Conservation (phyloP, 2,113 vertebrate genomes). For the Nycticebus coucang region DNA sequence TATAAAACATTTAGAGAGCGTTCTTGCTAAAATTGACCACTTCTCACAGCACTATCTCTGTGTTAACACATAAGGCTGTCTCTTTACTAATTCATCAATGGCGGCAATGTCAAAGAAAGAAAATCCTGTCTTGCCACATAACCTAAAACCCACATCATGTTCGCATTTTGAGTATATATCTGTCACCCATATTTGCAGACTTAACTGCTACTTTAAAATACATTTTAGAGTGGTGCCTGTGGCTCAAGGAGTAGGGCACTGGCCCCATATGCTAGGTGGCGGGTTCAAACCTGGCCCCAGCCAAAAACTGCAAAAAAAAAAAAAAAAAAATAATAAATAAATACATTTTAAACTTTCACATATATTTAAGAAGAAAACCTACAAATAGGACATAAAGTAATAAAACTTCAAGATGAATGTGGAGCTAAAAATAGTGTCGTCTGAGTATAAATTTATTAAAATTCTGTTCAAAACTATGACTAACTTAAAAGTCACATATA, state of each 20-base stretch:
- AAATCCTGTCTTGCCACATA: neutral
- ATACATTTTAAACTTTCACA: neutral
- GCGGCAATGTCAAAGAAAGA: neutral
- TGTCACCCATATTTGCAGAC: neutral
- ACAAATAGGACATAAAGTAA: neutral
- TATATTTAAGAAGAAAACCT: neutral
- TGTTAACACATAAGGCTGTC: neutral
- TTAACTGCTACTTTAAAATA: slow-evolving; percentile 32
- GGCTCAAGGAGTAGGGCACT: too few relatives aligned
- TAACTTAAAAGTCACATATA: neutral
- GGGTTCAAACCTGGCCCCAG: too few relatives aligned
- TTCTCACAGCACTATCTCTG: neutral
- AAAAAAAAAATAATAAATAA: too few relatives aligned
- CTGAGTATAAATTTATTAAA: neutral
- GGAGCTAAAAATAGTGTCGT: neutral
- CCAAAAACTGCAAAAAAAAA: too few relatives aligned
- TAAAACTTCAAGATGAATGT: slow-evolving; percentile 25
- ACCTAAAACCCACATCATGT: neutral
- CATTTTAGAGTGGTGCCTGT: neutral
- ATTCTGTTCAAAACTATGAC: neutral
- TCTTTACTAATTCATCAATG: neutral
- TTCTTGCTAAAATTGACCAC: neutral
- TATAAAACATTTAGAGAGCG: neutral
- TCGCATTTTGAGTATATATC: neutral
- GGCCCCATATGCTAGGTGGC: too few relatives aligned